Evolutionary conservation across 2,888 invertebrate species (phyloP).

Genomic region (Pyrocoelia pectoralis): DNA sequence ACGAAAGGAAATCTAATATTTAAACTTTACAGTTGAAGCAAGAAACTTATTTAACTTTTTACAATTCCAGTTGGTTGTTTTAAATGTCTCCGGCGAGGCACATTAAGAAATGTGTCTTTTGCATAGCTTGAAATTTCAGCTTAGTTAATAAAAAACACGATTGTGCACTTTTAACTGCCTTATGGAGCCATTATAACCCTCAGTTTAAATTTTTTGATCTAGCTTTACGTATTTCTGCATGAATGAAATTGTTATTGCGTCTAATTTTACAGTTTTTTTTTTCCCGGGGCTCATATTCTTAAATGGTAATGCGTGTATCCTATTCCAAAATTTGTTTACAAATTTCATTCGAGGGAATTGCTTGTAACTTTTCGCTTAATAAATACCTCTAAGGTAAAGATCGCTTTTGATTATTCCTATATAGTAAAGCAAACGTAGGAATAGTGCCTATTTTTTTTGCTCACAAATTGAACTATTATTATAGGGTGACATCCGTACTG

Average conservation of each 20-base stretch:
- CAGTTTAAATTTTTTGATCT: neutral
- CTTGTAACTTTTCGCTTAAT: too few relatives aligned
- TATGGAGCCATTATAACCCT: neutral
- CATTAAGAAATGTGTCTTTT: constrained; percentile 33
- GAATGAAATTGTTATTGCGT: neutral
- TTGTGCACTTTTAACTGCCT: neutral
- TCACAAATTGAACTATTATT: too few relatives aligned
- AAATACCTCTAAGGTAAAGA: too few relatives aligned
- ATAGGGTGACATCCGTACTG: too few relatives aligned
- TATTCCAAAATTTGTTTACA: too few relatives aligned
- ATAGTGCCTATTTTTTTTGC: too few relatives aligned
- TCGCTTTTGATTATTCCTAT: too few relatives aligned
- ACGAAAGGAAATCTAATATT: constrained; percentile 33
- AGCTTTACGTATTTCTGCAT: neutral
- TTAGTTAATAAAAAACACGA: constrained; percentile 30
- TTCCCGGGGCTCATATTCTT: neutral
- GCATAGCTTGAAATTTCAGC: constrained; percentile 17
- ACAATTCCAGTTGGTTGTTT: constrained; percentile 37
- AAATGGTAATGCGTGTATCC: neutral
- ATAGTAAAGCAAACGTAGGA: too few relatives aligned
- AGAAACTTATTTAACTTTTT: constrained; percentile 39
- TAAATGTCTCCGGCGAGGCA: constrained; percentile 37
- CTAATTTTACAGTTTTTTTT: neutral
- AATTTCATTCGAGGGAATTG: too few relatives aligned
- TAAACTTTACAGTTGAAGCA: constrained; percentile 32